Base-by-base conservation (phyloP, 2,113 vertebrate species). In the Hyperoodon ampullatus region DNA sequence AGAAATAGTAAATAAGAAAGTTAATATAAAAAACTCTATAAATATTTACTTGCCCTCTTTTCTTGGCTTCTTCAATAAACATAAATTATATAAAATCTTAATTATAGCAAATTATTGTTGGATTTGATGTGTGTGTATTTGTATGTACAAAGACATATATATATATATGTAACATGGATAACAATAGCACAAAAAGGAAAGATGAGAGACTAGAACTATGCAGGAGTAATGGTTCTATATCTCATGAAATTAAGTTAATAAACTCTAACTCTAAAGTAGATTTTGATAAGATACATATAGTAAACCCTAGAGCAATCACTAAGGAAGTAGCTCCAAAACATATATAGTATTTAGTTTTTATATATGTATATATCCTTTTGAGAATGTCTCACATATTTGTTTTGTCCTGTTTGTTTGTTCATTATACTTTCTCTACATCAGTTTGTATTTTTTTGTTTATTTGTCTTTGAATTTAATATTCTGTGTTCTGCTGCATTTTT, bases 391-490 rank as follows among this genome's bases (percentile, higher is more conserved):
- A 77, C 9, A 6, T 70, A 44, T 26, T 23, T 74, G 18, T 75
- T 55, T 58, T n/a, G 14, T 88, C 35, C 33, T 53, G 14, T 53
- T 53, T 53, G 14, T 53, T 53, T 75, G 19, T 82, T 92, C 39
- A 78, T 66, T 75, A 47, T 85, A 65, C 60, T 85, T 85, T 93
- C 60, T 86, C 61, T 86, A 13, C 6, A 78, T 65, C 60, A 39
- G 21, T 65, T 74, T 90, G 12, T 74, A 24, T 55, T 30, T 78
- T 86, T 93, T 65, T 68, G 13, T 44, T 70, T 24, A n/a, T 65
- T 85, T 77, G n/a, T 71, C 74, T 88, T 88, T 50, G 58, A 50
- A 42, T 77, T 89, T 94, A 88, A 61, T 71, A 94, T 88, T 81
- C 33, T 81, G 8, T 50, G 42, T 88, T 81, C 50, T 53, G 50